Percentiles rank a stretch among this genome's conserved stretches.
These are phyloP conservation scores for Leuctra nigra DNA, from an alignment of 2,888 invertebrate genomes.

Conservation along the genomic window DNA sequence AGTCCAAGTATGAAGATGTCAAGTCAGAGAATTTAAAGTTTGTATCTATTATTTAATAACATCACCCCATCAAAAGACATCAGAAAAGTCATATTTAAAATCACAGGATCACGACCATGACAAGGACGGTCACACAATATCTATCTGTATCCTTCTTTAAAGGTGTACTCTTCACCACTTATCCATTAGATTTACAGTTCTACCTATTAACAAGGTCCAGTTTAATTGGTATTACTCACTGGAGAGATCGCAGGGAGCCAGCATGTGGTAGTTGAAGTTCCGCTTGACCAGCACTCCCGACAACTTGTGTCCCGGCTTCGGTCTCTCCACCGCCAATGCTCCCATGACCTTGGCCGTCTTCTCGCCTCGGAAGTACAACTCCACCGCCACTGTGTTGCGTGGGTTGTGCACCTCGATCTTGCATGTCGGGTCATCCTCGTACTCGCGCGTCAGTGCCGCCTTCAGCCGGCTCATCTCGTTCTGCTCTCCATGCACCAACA, in stretches of 20 bases:
- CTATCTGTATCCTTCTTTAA: no score
- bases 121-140: no score
- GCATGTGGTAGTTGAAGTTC: slow-evolving; percentile 95
- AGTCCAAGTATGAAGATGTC: no score
- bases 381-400: slow-evolving; percentile 87
- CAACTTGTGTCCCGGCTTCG: slow-evolving; percentile 67
- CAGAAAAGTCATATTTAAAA: no score
- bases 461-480: slow-evolving; percentile 98
- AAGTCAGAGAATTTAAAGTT: no score
- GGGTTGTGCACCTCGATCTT: slow-evolving; percentile 93
- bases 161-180: no score
- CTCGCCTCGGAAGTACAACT: slow-evolving; percentile 92
- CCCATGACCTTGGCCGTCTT: slow-evolving; percentile 99
- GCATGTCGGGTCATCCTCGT: slow-evolving; percentile 75
- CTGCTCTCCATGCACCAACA: slow-evolving; percentile 95
- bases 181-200: no score
- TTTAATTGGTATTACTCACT: no score
- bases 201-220: no score
- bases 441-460: slow-evolving; percentile 88
- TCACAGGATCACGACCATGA: no score
- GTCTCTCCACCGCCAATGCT: slow-evolving; percentile 73
- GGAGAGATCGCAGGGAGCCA: slow-evolving; percentile 84
- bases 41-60: no score
- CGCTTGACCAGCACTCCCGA: slow-evolving; percentile 94
- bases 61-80: no score